phyloP scores from a whole-genome alignment of 2,113 vertebrate genomes.

The Laticauda laticaudata region DNA sequence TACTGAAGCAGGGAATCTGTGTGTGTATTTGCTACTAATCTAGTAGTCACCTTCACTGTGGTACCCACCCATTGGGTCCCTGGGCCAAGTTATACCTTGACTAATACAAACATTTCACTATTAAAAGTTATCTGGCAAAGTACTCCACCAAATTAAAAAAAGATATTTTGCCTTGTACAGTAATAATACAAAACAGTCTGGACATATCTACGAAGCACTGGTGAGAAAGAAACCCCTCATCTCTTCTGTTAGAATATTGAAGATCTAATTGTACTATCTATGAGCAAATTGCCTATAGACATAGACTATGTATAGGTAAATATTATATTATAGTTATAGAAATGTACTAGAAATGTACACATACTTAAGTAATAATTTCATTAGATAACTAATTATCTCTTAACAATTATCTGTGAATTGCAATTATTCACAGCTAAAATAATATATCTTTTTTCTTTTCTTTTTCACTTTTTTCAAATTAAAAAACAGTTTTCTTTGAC shows the following conservation, averaged over 20 bases:
- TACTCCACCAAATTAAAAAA: neutral
- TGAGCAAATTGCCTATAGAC: neutral
- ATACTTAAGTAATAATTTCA: neutral
- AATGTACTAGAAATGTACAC: neutral
- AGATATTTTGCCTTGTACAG: slow-evolving; percentile 7
- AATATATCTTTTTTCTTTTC: neutral
- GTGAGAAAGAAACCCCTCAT: neutral
- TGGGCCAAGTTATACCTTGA: neutral
- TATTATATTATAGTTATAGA: neutral
- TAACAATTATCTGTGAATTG: neutral
- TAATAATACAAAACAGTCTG: slow-evolving; percentile 14
- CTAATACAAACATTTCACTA: neutral
- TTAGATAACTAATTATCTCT: neutral
- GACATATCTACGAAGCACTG: slow-evolving; percentile 32
- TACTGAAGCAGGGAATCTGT: neutral
- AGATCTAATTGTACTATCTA: neutral
- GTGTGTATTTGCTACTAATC: too few species aligned
- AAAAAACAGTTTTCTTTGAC: neutral
- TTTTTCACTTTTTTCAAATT: neutral
- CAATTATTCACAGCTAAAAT: neutral
- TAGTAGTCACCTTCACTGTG: too few species aligned
- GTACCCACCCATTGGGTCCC: neutral
- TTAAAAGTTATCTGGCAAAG: neutral
- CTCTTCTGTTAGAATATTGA: neutral
- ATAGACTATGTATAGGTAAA: neutral